Base-by-base conservation (phyloP, 53 echinoderm and acorn worm genomes). In the Echinarachnius parma region DNA sequence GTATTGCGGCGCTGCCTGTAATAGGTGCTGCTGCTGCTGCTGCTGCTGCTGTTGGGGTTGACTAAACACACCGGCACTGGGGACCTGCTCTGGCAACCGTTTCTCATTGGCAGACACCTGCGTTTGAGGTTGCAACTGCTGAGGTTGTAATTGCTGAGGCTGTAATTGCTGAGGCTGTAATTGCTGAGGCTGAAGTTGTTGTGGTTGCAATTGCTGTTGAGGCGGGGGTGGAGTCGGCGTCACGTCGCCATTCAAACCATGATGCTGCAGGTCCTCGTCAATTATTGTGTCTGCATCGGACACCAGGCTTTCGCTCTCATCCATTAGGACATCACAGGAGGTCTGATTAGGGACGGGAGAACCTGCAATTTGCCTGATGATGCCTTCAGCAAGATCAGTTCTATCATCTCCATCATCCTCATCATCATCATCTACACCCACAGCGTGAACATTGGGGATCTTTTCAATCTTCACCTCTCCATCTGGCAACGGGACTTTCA, bases 391-490 rank as follows among this genome's bases (percentile, higher is more conserved):
- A 11, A 72, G 44, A 56, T 72, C 74, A 23, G 74, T 72, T 57
- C 60, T 60, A 30, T 76, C 77, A 28, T 60, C 61, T 0, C 28
- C 61, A 21, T 70, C 59, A n/a, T n/a, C n/a, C 25, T 70, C 71
- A 14, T 61, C 61, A 28, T 61, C 77, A 26, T 77, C 77, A 29
- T 59, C 58, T 15, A 64, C 57, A 9, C 74, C 74, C 37, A 72
- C 77, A 39, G 85, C 89, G 78, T 85, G 90, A 33, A 86, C 71
- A 59, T 94, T 94, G 21, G 94, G 94, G n/a, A 94, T 83, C 53
- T 90, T 94, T 61, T 94, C 83, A 36, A 94, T 94, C 45, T 82
- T 82, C 16, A 94, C 90, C 63, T 98, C 98, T 34, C 91, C 91
- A 53, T 85, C 83, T 69, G 83, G 83, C 24, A 91, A 64, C 28